A percentile compares a stretch with the other conserved stretches of the same genome.
Evolutionary conservation across 2,797 vertebrate species (phyloP).

Genomic region (Anabas testudineus): DNA sequence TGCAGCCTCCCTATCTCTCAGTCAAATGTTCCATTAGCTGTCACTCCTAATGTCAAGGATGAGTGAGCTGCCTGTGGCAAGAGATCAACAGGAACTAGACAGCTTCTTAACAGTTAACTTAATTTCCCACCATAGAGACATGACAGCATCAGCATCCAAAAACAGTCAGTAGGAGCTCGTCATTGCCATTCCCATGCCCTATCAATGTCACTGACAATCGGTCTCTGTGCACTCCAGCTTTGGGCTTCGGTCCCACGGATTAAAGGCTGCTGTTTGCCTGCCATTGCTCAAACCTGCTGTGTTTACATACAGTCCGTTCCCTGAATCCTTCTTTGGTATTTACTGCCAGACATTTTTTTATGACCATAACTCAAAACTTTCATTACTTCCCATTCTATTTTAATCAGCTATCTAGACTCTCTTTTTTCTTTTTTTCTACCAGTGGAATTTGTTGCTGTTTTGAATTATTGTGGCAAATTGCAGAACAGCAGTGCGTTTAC

Average conservation of each 20-base stretch:
- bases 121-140: slow-evolving; percentile 47
- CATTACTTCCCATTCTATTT: slow-evolving; percentile 32
- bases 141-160: slow-evolving; percentile 36
- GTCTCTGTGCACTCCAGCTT: slow-evolving; percentile 45
- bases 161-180: slow-evolving; percentile 47
- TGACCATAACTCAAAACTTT: slow-evolving; percentile 25
- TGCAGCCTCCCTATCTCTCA: slow-evolving; percentile 6
- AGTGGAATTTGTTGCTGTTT: slow-evolving; percentile 17
- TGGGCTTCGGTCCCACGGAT: slow-evolving; percentile 33
- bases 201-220: slow-evolving; percentile 51
- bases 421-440: background rate
- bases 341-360: slow-evolving; percentile 34
- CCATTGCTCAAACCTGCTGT: slow-evolving; percentile 48
- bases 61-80: slow-evolving; percentile 28
- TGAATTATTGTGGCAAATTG: slow-evolving; percentile 27
- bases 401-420: slow-evolving; percentile 20
- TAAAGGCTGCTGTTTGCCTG: slow-evolving; percentile 48
- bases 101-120: slow-evolving; percentile 3
- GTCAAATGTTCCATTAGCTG: slow-evolving; percentile 28
- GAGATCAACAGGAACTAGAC: slow-evolving; percentile 27
- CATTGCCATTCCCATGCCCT: slow-evolving; percentile 68
- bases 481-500: slow-evolving; percentile 11
- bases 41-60: slow-evolving; percentile 40
- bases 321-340: slow-evolving; percentile 51
- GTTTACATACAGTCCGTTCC: slow-evolving; percentile 70